phyloP scores from a whole-genome alignment of 2,797 vertebrate species.

The Naso thynnoides region DNA sequence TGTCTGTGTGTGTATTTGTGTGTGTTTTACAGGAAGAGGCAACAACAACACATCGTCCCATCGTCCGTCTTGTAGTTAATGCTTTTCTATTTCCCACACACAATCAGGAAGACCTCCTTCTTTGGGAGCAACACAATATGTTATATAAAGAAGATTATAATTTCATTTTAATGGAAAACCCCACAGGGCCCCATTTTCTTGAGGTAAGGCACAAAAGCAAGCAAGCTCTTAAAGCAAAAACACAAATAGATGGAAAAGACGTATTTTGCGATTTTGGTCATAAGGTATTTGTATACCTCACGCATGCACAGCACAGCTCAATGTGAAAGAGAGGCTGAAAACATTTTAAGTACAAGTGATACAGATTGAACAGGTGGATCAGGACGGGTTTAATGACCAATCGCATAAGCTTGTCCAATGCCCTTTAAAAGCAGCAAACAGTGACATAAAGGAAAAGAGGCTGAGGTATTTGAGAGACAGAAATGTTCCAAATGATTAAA shows the following conservation, averaged over 20 bases:
- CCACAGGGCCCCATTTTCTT: background rate
- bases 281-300: too few relatives aligned
- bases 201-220: background rate
- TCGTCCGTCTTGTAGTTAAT: conserved; percentile 54
- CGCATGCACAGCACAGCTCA: background rate
- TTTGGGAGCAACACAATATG: conserved; percentile 6
- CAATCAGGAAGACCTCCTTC: background rate
- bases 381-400: background rate
- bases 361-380: conserved; percentile 12
- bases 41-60: conserved; percentile 59
- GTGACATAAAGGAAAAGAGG: too few relatives aligned
- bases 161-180: conserved; percentile 13
- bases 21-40: conserved; percentile 19
- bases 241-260: background rate
- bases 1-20: background rate
- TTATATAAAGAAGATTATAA: background rate
- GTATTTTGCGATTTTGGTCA: background rate
- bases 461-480: background rate
- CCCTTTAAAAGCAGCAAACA: background rate
- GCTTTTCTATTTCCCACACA: conserved; percentile 13
- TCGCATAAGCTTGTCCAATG: background rate
- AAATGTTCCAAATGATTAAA: background rate
- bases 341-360: too few relatives aligned
- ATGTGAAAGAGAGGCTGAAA: background rate
- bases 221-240: background rate